Percentiles rank a stretch among this genome's conserved stretches.
These are phyloP conservation scores for Antennarius maculatus DNA, from an alignment of 2,797 vertebrate genomes.

Conservation along the genomic window DNA sequence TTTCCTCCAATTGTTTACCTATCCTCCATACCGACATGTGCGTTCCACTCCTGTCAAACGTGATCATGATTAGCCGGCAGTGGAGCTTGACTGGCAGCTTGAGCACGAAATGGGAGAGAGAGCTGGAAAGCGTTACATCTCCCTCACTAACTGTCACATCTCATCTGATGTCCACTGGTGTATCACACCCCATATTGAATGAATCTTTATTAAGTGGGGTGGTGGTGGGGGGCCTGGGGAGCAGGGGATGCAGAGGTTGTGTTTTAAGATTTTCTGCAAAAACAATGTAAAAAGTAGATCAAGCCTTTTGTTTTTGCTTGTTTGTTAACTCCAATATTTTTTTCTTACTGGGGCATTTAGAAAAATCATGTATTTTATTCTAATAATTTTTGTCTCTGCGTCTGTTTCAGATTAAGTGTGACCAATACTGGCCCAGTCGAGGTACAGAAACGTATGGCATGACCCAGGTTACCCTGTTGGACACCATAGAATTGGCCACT, in stretches of 20 bases:
- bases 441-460: slow-evolving; percentile 95
- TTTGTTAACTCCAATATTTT: too few relatives aligned
- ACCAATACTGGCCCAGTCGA: slow-evolving; percentile 97
- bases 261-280: slow-evolving; percentile 33
- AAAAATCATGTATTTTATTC: too few relatives aligned
- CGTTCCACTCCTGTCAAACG: slow-evolving; percentile 74
- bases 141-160: slow-evolving; percentile 70
- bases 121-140: slow-evolving; percentile 57
- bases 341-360: too few relatives aligned
- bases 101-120: slow-evolving; percentile 72
- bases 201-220: slow-evolving; percentile 67
- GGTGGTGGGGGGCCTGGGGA: too few relatives aligned
- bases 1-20: slow-evolving; percentile 67
- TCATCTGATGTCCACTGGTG: slow-evolving; percentile 56
- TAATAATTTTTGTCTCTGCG: not conserved
- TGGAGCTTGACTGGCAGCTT: slow-evolving; percentile 61
- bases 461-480: slow-evolving; percentile 94
- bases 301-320: too few relatives aligned
- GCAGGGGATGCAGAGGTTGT: slow-evolving; percentile 5
- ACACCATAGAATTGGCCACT: slow-evolving; percentile 95
- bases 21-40: slow-evolving; percentile 48
- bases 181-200: slow-evolving; percentile 67
- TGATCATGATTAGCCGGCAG: slow-evolving; percentile 68
- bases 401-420: slow-evolving; percentile 90
- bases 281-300: slow-evolving; percentile 21